phyloP scores from a whole-genome alignment of 2,113 vertebrate species.

The Ceratotherium simum region DNA sequence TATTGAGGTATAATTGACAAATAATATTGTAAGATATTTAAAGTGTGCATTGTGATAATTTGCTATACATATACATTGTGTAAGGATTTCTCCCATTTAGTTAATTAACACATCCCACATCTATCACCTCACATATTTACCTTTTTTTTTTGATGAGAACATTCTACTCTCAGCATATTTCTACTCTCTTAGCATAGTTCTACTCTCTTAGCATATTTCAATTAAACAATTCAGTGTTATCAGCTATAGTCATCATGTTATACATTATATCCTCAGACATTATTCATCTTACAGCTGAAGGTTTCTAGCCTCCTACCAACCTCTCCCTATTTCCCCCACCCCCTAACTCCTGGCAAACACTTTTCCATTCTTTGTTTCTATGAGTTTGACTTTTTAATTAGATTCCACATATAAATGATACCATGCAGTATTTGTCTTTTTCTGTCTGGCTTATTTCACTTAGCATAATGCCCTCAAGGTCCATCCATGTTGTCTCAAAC shows the following conservation, averaged over 20 bases:
- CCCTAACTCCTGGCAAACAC: background rate
- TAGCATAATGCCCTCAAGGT: background rate
- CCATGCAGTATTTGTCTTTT: background rate
- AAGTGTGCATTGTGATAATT: background rate
- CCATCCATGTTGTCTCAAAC: background rate
- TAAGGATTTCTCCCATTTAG: background rate
- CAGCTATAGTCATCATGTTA: background rate
- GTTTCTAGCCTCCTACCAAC: background rate
- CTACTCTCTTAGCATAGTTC: background rate
- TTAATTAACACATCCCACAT: conserved; percentile 16
- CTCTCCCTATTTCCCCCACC: background rate
- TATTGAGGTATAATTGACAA: background rate
- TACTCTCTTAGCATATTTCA: background rate
- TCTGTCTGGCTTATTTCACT: background rate
- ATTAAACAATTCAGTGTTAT: background rate
- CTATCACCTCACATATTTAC: background rate
- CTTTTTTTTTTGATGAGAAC: background rate
- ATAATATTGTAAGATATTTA: conserved; percentile 15
- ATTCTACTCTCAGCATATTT: background rate
- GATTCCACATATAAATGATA: background rate
- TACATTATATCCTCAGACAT: background rate
- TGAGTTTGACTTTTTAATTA: background rate
- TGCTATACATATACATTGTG: background rate
- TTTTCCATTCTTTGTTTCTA: background rate
- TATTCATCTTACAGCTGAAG: background rate